A percentile compares a stretch with the other conserved stretches of the same genome.
Evolutionary conservation across 2,888 invertebrate species (phyloP).

Genomic region (Chloroclysta siterata): DNA sequence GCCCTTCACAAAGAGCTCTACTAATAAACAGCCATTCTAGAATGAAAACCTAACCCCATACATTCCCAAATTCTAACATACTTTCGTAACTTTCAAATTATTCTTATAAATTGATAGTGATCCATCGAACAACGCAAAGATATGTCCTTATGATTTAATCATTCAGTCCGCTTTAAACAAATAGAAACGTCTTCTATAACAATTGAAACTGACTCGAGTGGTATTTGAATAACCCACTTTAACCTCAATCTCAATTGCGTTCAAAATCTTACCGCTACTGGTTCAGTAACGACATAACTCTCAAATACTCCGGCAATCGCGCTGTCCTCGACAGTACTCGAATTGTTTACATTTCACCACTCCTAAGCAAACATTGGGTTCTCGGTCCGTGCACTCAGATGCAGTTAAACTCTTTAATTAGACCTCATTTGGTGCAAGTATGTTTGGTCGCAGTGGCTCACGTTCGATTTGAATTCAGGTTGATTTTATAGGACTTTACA

Average conservation of each 20-base stretch:
- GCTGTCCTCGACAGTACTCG: conserved; percentile 38
- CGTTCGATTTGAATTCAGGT: conserved; percentile 18
- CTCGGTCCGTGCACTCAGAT: conserved; percentile 44
- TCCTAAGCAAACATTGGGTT: conserved; percentile 66
- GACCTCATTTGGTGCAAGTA: conserved; percentile 31
- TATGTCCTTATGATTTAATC: too few species aligned
- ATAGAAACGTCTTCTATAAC: neutral
- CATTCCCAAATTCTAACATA: too few species aligned
- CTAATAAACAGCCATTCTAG: too few species aligned
- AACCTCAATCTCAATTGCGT: conserved; percentile 18
- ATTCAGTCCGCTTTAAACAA: neutral
- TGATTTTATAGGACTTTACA: neutral
- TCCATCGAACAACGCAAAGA: too few species aligned
- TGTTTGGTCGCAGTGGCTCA: conserved; percentile 23
- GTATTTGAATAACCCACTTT: conserved; percentile 21
- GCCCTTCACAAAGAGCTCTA: too few species aligned
- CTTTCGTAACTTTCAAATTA: too few species aligned
- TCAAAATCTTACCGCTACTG: conserved; percentile 1
- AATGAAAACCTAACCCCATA: too few species aligned
- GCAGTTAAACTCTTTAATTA: conserved; percentile 38
- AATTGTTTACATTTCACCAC: conserved; percentile 63
- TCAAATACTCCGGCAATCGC: conserved; percentile 25
- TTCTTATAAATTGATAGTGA: too few species aligned
- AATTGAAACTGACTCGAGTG: conserved; percentile 4
- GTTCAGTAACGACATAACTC: conserved; percentile 21